These are phyloP conservation scores for Dysidea cf. avara DNA, from an alignment of 37 sponge, comb jelly and placozoan genomes.

Conservation along the genomic window DNA sequence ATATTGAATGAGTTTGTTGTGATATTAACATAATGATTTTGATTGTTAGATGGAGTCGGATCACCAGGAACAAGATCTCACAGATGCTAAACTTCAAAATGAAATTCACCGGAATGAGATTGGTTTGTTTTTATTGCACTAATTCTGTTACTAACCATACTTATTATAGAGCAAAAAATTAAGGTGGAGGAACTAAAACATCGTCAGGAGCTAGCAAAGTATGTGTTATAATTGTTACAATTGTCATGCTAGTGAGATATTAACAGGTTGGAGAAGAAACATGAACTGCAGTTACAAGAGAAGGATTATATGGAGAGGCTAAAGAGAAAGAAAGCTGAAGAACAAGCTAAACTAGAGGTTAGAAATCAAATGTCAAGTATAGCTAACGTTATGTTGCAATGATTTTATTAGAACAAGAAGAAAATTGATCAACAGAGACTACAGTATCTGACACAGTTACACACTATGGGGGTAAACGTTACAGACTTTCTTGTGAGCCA, in stretches of 20 bases:
- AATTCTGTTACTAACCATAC: not conserved
- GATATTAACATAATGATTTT: too few species aligned
- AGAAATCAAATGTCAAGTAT: not conserved
- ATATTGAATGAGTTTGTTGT: not conserved
- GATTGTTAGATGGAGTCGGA: constrained; percentile 53
- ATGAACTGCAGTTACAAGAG: constrained; percentile 62
- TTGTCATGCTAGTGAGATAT: not conserved
- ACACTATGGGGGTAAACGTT: constrained; percentile 72
- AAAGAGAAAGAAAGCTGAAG: constrained; percentile 50
- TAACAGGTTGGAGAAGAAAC: constrained; percentile 52
- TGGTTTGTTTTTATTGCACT: constrained; percentile 22
- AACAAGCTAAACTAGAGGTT: constrained; percentile 50
- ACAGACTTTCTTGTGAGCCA: constrained; percentile 73
- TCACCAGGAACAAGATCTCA: constrained; percentile 73
- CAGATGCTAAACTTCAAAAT: constrained; percentile 73
- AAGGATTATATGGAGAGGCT: constrained; percentile 61
- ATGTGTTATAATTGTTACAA: not conserved
- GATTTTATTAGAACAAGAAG: constrained; percentile 30
- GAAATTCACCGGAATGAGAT: constrained; percentile 55
- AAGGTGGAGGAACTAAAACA: constrained; percentile 57
- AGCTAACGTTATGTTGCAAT: not conserved
- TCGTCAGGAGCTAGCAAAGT: constrained; percentile 50
- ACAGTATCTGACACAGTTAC: constrained; percentile 44
- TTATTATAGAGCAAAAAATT: constrained; percentile 59
- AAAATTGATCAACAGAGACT: constrained; percentile 57